Base-by-base conservation (phyloP, 2,888 invertebrate species). In the Taphrorychus bicolor region DNA sequence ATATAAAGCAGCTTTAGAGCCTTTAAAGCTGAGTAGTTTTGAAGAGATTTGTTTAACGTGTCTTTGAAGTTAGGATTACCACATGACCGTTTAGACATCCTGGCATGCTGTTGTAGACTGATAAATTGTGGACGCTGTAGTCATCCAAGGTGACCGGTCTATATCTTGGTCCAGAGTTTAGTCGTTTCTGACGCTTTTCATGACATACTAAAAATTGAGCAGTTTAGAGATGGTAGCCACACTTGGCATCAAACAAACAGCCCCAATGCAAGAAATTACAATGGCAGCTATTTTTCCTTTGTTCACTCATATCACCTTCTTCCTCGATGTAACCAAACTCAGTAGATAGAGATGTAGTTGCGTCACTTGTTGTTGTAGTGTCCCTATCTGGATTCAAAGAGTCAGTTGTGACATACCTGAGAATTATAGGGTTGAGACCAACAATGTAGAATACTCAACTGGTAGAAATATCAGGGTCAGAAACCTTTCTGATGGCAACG, bases 41-140 rank as follows among this genome's bases (percentile, higher is more conserved):
- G n/a, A n/a, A n/a, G n/a, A n/a, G n/a, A n/a, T n/a, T n/a, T n/a
- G n/a, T n/a, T n/a, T n/a, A n/a, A n/a, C n/a, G n/a, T n/a, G n/a
- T n/a, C n/a, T n/a, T n/a, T n/a, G n/a, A n/a, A n/a, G n/a, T n/a
- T n/a, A 1, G 93, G 93, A 84, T 95, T 95, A 22, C 94, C 94
- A 77, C 94, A 95, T 58, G 94, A 94, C 66, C 94, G 84, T 80
- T 94, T 95, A 57, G 94, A 95, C 57, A 90, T 88, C 40, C 94
- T 85, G 11, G 87, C 83, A 93, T 91, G 75, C 89, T 89, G 75
- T 90, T 90, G 78, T 88, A 87, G 3, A 93, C 92, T 4, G 95
- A 94, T 21, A 94, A 91, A 79, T 93, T 95, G 83, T 95, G 95
- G 80, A 95, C 84, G 76, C 94, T 94, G 82, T 95, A 95, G 9